A percentile compares a stretch with the other conserved stretches of the same genome.
phyloP scores from a whole-genome alignment of 2,113 vertebrate genomes.

The Mus musculus region GRCm39 chr11:15323001-15323500 shows the following conservation, averaged over 20 bases:
- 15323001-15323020: neutral
- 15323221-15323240: neutral
- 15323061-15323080: neutral
- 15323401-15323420: fast-evolving
- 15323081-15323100: neutral
- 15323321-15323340: too few species aligned
- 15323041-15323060: neutral
- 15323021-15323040: neutral
- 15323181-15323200: neutral
- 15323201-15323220: neutral
- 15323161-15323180: neutral
- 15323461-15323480: neutral
- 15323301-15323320: neutral
- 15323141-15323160: too few species aligned
- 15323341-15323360: too few species aligned
- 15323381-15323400: neutral
- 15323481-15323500: neutral
- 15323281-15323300: neutral
- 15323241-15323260: neutral
- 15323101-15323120: neutral
- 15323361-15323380: neutral
- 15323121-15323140: neutral
- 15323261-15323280: neutral
- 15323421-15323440: too few species aligned
- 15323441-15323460: too few species aligned